Evolutionary conservation across 1,140 invertebrate genomes (phyloP).

Genomic region (Doryteuthis pealeii): DNA sequence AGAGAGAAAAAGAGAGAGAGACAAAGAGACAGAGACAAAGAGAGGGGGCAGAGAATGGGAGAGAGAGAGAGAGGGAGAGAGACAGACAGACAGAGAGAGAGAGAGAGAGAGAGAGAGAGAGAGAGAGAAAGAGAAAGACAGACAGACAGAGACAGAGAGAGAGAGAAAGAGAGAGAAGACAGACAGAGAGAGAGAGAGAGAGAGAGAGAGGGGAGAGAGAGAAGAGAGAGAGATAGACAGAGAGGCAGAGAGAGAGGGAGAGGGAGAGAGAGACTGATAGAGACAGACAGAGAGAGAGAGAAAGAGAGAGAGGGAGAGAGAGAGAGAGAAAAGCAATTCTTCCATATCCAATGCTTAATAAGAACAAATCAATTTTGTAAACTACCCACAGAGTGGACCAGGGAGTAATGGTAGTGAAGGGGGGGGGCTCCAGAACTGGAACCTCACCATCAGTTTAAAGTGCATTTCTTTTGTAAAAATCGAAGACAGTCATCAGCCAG

Average conservation of each 20-base stretch:
- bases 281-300: not conserved
- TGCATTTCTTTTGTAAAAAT: not conserved
- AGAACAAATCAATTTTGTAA: not conserved
- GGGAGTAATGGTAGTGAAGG: not conserved
- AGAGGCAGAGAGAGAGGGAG: not conserved
- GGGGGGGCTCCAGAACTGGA: not conserved
- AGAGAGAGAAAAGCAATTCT: not conserved
- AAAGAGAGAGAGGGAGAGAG: not conserved
- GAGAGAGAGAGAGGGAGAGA: not conserved
- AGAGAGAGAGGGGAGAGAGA: not conserved
- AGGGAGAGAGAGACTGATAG: not conserved
- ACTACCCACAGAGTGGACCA: not conserved
- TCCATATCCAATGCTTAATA: not conserved
- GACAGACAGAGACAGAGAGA: too few relatives aligned
- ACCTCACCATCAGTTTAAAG: not conserved
- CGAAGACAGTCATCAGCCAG: too few relatives aligned
- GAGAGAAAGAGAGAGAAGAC: not conserved
- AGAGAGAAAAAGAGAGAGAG: not conserved
- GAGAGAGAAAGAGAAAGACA: not conserved
- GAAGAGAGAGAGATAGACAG: too few relatives aligned
- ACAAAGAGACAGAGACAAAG: too few relatives aligned
- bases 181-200: not conserved
- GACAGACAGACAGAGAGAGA: not conserved
- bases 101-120: not conserved
- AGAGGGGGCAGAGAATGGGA: too few relatives aligned